phyloP scores from a whole-genome alignment of 1,140 invertebrate genomes.

The Diabrotica virgifera region DNA sequence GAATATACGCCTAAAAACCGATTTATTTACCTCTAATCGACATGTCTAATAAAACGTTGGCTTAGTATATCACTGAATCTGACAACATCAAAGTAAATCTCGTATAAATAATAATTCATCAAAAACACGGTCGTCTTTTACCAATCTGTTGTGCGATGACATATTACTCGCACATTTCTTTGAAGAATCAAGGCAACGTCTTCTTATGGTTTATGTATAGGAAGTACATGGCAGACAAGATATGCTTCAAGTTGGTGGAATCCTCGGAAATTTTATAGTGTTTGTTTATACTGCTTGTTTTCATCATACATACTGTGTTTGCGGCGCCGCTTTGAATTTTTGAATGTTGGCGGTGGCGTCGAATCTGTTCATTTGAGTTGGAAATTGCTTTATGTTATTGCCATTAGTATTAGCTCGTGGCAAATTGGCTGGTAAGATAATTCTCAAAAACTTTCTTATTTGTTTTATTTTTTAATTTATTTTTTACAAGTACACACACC shows the following conservation, averaged over 20 bases:
- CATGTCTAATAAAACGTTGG: not conserved
- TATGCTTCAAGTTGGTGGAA: not conserved
- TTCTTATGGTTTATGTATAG: slow-evolving; percentile 1
- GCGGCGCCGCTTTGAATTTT: not conserved
- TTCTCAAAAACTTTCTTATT: not conserved
- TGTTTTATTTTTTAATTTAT: too few species aligned
- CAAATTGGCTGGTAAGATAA: not conserved
- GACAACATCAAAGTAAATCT: not conserved
- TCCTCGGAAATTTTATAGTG: slow-evolving; percentile 2
- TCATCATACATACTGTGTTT: not conserved
- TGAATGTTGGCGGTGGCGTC: not conserved
- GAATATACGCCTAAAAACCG: too few species aligned
- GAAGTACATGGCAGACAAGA: slow-evolving; percentile 1
- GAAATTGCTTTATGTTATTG: not conserved
- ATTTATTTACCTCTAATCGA: not conserved
- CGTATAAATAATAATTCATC: not conserved
- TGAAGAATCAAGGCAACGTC: not conserved
- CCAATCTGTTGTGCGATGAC: not conserved
- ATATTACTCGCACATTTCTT: slow-evolving; percentile 2
- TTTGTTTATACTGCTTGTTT: not conserved
- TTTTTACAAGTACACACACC: too few species aligned
- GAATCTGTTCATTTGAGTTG: not conserved
- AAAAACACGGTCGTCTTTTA: not conserved
- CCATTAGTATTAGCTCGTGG: not conserved
- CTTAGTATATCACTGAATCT: slow-evolving; percentile 1